Evolutionary conservation across 2,797 vertebrate genomes (phyloP), one percentile per base, ranked within the genome.

Genomic region (Epinephelus malabaricus): DNA sequence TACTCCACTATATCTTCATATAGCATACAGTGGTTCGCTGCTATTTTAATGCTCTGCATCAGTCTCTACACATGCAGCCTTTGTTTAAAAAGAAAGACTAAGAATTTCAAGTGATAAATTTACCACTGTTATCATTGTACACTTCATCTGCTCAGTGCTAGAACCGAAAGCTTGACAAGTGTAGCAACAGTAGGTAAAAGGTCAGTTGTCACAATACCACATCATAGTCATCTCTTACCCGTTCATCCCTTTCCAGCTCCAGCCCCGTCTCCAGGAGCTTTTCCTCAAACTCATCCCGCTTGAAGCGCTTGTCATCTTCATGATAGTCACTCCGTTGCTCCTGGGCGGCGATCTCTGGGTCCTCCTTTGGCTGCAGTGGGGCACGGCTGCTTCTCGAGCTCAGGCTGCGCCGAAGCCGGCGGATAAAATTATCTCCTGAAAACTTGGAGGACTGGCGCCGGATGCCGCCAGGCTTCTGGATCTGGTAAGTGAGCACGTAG

Each of bases 261-360:
- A 99, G 95, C 18, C 98, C 98, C 0, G 96, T 97, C 88, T 98
- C 96, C 51, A 93, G 85, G 0, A 99, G 97, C 87, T 98, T 98
- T 18, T 96, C 95, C 81, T 99, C 98, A 0, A 97, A 99, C 84
- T 99, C 98, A 7, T 97, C 96, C 64, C 97, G 90, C 47, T 94
- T 96, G 79, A 96, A 95, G 30, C 94, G 94, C 91, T 97, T 96
- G 92, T 98, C 97, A 0, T 99, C 97, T 59, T 99, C 97, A 0
- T 97, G 95, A 77, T 95, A 96, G 77, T 97, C 96, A 18, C 90
- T 0, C 0, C 88, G 94, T 1, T 95, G 92, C 11, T 96, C 96
- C 0, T 94, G 88, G 1, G 95, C 95, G 0, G 93, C 87, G 0
- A 93, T 75, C 40, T 97, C 96, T 0, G 95, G 89, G 43, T 96